Evolutionary conservation across 1,140 invertebrate genomes (phyloP), one percentile per base, ranked within the genome.

Genomic region (Holotrichia oblita): DNA sequence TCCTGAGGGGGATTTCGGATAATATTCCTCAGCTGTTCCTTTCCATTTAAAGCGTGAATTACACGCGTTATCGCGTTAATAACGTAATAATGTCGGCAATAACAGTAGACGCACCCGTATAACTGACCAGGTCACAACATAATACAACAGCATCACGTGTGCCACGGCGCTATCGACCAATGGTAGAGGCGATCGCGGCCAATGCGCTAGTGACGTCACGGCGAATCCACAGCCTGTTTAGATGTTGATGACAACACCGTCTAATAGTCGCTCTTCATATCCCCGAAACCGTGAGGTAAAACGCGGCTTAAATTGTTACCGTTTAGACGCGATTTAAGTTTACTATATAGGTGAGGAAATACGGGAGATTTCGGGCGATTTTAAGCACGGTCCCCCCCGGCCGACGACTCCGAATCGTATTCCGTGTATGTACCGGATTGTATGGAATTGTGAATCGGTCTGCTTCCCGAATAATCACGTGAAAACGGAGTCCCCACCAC

Each of bases 91-190:
- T 17, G 48, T 55, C 48, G 48, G 48, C 12, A 55, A 22, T 20
- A 69, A 24, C 22, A 24, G 20, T 24, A 24, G 61, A 69, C 61
- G 61, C 61, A 34, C 61, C 61, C 61, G 61, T 69, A 69, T 69
- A 69, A 69, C 61, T 69, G 61, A 69, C 61, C 61, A 69, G 61
- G 61, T 69, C 61, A 69, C 61, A 69, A 69, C 61, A 69, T 17
- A 10, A 48, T 34, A 69, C 61, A 69, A 69, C 61, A 55, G 48
- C 48, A 69, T 69, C 61, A 69, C 61, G 61, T 69, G 61, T 69
- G 61, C 61, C 22, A 14, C 12, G 44, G 61, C 22, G 61, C 61
- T 69, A 69, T 69, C 61, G 61, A 69, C 61, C 61, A 69, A 69
- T 69, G 61, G 61, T 34, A 34, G 12, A 7, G 17, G 61, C 8